Conservation (phyloP, 2,113 vertebrate species). For the Hemichromis elongatus region DNA sequence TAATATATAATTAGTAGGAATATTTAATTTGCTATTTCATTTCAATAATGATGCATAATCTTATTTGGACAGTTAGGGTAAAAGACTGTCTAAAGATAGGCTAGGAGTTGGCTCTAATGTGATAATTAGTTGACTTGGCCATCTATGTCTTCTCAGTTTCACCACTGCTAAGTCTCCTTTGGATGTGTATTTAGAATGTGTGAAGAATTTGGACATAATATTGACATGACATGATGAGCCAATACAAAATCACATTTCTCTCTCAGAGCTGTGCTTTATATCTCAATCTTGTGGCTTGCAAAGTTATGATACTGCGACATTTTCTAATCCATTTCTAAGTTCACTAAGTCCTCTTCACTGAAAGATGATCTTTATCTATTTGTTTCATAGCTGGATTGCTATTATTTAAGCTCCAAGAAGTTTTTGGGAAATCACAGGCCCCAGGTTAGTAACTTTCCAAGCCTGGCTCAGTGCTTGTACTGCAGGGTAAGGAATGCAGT, state of each 20-base stretch:
- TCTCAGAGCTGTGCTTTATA: not conserved
- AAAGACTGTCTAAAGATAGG: not conserved
- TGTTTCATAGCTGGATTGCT: not conserved
- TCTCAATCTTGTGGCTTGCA: not conserved
- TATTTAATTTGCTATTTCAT: not conserved
- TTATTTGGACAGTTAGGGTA: not conserved
- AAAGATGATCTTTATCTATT: constrained; percentile 6
- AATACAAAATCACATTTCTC: not conserved
- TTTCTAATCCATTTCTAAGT: not conserved
- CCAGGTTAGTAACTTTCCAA: constrained; percentile 56
- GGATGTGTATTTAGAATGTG: not conserved
- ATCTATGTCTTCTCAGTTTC: not conserved
- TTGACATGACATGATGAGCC: not conserved
- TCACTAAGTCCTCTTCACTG: constrained; percentile 5
- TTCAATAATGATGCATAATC: not conserved
- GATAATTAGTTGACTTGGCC: not conserved
- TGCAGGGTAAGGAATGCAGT: constrained; percentile 60
- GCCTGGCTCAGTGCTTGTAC: constrained; percentile 23
- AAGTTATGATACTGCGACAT: not conserved
- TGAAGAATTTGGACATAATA: not conserved
- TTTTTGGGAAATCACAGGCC: constrained; percentile 33
- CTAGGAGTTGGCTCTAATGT: not conserved
- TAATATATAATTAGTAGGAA: not conserved
- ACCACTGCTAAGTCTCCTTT: not conserved
- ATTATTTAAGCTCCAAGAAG: constrained; percentile 17